Evolutionary conservation across 2,113 vertebrate genomes (phyloP).

Genomic region (Dicrurus megarhynchus): DNA sequence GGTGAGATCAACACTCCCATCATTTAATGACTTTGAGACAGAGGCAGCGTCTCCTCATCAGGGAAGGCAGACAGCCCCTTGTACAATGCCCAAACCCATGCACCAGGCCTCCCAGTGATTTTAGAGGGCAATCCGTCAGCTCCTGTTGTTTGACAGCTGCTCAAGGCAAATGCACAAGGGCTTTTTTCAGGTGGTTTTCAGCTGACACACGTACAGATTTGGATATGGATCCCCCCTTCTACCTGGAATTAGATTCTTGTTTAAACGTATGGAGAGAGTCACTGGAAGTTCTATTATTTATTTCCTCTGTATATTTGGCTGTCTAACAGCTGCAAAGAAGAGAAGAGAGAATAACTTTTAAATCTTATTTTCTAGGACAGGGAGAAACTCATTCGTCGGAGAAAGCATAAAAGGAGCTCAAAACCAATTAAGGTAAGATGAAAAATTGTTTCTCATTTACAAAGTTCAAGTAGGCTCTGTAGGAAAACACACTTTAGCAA

Average conservation of each 20-base stretch:
- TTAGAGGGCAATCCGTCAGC: not conserved
- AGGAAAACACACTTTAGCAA: not conserved
- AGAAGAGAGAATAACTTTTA: not conserved
- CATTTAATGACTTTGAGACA: not conserved
- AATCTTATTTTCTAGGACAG: constrained; percentile 82
- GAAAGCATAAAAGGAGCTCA: constrained; percentile 94
- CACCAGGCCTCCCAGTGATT: not conserved
- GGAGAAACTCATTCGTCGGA: constrained; percentile 93
- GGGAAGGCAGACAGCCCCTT: not conserved
- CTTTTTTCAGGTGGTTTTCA: not conserved
- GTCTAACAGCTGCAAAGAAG: not conserved
- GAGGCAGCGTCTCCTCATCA: not conserved
- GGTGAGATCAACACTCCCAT: not conserved
- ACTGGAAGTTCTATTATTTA: not conserved
- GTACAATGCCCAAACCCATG: not conserved
- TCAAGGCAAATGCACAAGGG: not conserved
- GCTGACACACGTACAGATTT: not conserved
- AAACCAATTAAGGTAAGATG: constrained; percentile 91
- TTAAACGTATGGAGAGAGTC: not conserved
- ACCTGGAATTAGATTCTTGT: not conserved
- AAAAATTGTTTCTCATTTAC: not conserved
- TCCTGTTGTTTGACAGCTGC: not conserved
- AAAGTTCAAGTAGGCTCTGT: not conserved
- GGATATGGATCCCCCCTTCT: not conserved
- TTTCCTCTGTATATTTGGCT: not conserved